Base-by-base conservation (phyloP, 2,888 invertebrate species). In the Leucania comma region DNA sequence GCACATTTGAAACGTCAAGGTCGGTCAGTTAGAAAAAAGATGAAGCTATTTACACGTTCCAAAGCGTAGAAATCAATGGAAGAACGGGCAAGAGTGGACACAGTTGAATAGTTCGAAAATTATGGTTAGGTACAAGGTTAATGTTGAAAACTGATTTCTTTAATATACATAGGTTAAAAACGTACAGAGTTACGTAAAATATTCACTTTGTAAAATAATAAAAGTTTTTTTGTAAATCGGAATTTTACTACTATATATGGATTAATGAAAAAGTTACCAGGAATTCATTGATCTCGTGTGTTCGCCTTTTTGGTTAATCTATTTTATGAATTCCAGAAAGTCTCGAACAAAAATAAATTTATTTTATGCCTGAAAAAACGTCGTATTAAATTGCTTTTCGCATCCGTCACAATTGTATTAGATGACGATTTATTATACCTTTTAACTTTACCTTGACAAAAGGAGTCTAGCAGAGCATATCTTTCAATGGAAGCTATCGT, bases 391-490 rank as follows among this genome's bases (percentile, higher is more conserved):
- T 82, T 78, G 82, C 70, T 73, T 73, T 81, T 72, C 64, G 64
- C 56, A 78, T 81, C 63, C 68, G 68, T 78, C 75, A 78, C 72
- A 81, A 75, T 75, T 72, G 70, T 81, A 65, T 75, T 75, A 71
- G 61, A 79, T 73, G 50, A 73, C 70, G 71, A 73, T 78, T 72
- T 78, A 73, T 72, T 74, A 59, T 67, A 67, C 68, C 53, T 77
- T 72, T 59, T 51, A 70, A 53, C 51, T 64, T 64, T 58, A 54
- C 57, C 50, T 69, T 54, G 46, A 56, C 54, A 51, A 75, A 75
- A 75, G 59, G 53, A 62, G 54, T 50, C 29, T 53, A 63, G 22
- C 14, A 35, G 35, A 57, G 56, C n/a, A 10, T 32, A 54, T 59
- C 62, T 63, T 35, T 68, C 58, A 26, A 50, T 56, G 42, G 50